phyloP scores from a whole-genome alignment of 2,888 invertebrate species.

The Mimachlamys varia region DNA sequence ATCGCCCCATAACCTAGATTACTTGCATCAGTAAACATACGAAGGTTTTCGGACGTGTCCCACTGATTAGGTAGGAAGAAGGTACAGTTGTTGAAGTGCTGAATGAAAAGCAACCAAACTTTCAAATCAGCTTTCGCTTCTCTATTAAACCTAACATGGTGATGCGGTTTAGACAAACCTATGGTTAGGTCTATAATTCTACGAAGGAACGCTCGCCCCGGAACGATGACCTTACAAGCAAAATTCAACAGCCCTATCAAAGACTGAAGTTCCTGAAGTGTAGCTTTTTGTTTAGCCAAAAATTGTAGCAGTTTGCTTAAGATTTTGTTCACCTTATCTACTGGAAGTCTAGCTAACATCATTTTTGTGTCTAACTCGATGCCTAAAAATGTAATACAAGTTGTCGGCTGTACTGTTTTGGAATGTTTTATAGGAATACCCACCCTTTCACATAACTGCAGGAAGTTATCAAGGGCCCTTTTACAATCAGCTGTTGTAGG shows the following conservation, averaged over 20 bases:
- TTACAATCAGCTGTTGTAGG: neutral
- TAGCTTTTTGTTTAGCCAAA: constrained; percentile 38
- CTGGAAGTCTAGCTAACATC: constrained; percentile 39
- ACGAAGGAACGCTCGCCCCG: constrained; percentile 40
- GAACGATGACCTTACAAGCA: constrained; percentile 40
- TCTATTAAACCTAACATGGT: neutral
- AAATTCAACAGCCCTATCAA: constrained; percentile 47
- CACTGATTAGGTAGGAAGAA: neutral
- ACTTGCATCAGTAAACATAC: constrained; percentile 47
- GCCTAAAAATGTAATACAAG: constrained; percentile 29
- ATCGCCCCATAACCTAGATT: constrained; percentile 39
- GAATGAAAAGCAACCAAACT: constrained; percentile 36
- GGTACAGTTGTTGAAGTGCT: constrained; percentile 37
- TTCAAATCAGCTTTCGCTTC: constrained; percentile 39
- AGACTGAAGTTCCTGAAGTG: constrained; percentile 41
- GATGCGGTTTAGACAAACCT: constrained; percentile 42
- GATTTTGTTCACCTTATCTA: constrained; percentile 12
- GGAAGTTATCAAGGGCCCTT: neutral
- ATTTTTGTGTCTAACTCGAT: constrained; percentile 11
- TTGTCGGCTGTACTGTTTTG: constrained; percentile 34
- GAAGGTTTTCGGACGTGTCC: neutral
- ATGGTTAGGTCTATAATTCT: constrained; percentile 40
- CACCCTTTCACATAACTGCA: neutral
- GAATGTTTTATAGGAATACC: neutral
- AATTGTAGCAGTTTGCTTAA: neutral